Evolutionary conservation across 2,888 invertebrate genomes (phyloP).

Genomic region (Heliconius ethilla): DNA sequence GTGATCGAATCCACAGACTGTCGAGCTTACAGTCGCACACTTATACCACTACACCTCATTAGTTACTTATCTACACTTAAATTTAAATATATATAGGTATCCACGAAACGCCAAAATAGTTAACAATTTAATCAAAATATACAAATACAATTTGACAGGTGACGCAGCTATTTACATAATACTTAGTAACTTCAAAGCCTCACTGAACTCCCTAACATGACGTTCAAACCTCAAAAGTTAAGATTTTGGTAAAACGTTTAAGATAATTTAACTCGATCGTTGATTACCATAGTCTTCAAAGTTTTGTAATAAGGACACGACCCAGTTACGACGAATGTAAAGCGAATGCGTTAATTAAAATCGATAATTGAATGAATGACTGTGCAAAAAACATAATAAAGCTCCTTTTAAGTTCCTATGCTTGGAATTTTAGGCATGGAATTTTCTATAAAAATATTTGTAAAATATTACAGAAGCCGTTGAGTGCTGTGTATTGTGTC

Average conservation of each 20-base stretch:
- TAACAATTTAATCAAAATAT: neutral
- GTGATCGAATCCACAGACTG: neutral
- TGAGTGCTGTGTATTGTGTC: neutral
- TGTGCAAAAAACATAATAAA: conserved; percentile 5
- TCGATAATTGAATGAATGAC: conserved; percentile 26
- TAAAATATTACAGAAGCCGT: too few species aligned
- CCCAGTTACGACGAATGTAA: conserved; percentile 18
- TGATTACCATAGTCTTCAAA: conserved; percentile 16
- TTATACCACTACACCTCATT: too few species aligned
- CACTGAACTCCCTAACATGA: neutral
- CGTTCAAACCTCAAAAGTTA: conserved; percentile 15
- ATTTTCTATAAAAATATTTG: neutral
- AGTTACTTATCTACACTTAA: too few species aligned
- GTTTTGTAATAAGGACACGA: conserved; percentile 28
- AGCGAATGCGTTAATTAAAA: conserved; percentile 12
- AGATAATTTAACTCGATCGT: conserved; percentile 17
- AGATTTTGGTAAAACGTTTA: conserved; percentile 20
- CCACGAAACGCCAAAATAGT: neutral
- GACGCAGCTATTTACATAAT: conserved; percentile 1
- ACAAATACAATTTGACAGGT: neutral
- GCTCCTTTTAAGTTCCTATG: neutral
- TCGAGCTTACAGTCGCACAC: neutral
- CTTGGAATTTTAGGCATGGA: neutral
- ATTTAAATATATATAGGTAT: too few species aligned
- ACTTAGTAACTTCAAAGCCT: neutral